These are phyloP conservation scores for Phylloscopus trochilus DNA, from an alignment of 2,113 vertebrate genomes.

Conservation along the genomic window DNA sequence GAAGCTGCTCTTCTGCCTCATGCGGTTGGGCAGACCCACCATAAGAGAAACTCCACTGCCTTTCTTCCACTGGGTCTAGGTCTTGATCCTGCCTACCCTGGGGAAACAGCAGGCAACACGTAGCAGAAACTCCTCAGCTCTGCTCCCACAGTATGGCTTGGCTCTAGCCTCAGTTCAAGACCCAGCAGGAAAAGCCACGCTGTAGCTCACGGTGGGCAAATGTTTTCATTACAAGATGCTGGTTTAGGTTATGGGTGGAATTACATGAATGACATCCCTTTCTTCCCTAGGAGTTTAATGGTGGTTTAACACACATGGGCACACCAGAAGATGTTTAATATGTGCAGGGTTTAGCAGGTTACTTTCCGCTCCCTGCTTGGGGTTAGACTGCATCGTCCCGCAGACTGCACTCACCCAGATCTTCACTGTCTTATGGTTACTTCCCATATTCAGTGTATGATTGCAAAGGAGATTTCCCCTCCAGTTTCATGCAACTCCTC, in stretches of 20 bases:
- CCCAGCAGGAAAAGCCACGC: background rate
- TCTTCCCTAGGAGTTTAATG: background rate
- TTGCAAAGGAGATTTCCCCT: background rate
- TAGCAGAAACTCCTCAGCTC: background rate
- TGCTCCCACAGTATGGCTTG: background rate
- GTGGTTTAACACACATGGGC: background rate
- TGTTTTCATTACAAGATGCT: background rate
- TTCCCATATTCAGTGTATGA: background rate
- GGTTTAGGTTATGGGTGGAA: background rate
- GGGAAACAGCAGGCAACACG: background rate
- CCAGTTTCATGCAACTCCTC: background rate
- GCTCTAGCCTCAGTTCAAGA: background rate
- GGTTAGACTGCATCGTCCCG: background rate
- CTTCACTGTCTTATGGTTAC: background rate
- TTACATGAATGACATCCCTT: background rate
- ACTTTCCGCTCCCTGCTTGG: background rate
- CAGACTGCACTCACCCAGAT: background rate
- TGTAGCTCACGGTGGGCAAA: background rate
- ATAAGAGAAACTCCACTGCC: background rate
- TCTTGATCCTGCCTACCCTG: background rate
- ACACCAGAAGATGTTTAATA: background rate
- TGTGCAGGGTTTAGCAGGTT: background rate
- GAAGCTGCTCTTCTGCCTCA: background rate
- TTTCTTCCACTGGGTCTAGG: background rate
- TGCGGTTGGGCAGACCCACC: background rate